Percentiles rank a stretch among this genome's conserved stretches.
These are phyloP conservation scores for Zaprionus taronus DNA, from an alignment of 1,140 invertebrate species.

Conservation along the genomic window DNA sequence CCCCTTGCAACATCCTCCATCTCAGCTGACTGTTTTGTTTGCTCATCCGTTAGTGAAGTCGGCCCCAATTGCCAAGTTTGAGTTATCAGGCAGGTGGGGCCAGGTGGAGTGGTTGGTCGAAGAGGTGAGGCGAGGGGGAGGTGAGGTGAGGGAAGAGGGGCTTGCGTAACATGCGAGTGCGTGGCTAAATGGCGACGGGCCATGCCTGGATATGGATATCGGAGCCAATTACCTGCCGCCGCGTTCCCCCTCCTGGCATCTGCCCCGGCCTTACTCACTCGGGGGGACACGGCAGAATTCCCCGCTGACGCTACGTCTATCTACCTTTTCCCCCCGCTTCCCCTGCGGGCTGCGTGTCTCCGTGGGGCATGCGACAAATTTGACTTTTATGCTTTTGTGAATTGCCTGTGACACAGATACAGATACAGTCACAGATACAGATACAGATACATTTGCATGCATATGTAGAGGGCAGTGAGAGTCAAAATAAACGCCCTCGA, in stretches of 20 bases:
- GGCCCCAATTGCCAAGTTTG: background rate
- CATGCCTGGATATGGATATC: constrained; percentile 68
- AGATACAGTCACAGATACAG: constrained; percentile 17
- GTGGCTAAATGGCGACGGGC: constrained; percentile 71
- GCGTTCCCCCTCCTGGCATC: background rate
- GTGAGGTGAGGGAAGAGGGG: background rate
- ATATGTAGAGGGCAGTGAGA: background rate
- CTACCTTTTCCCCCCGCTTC: background rate
- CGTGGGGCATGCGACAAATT: constrained; percentile 76
- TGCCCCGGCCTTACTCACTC: too few relatives aligned
- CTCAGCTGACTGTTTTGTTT: background rate
- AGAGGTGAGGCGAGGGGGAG: background rate
- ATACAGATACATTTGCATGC: constrained; percentile 11
- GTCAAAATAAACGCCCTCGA: constrained; percentile 38
- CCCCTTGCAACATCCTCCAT: too few relatives aligned
- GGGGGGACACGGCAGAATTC: too few relatives aligned
- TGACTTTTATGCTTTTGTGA: constrained; percentile 82
- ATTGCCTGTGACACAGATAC: constrained; percentile 78
- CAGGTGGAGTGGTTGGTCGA: background rate
- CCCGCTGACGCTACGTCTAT: too few relatives aligned
- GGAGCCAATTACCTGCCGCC: constrained; percentile 73
- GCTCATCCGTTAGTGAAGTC: background rate
- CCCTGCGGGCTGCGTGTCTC: constrained; percentile 42
- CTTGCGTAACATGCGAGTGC: constrained; percentile 33
- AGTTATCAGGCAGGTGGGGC: background rate